Conservation (phyloP, 2,888 invertebrate species). For the Euclidia mi region DNA sequence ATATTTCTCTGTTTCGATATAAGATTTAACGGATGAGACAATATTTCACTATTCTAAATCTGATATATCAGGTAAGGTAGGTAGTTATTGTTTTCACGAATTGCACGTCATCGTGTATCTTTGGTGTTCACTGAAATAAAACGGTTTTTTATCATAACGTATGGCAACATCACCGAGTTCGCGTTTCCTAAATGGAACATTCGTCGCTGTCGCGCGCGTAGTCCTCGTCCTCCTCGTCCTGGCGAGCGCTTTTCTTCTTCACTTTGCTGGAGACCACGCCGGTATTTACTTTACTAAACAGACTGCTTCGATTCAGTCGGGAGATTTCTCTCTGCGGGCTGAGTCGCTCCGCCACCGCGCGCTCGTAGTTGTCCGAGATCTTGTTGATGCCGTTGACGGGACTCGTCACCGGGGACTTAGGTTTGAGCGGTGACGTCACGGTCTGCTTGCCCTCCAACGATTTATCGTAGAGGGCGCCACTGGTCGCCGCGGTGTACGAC, state of each 20-base stretch:
- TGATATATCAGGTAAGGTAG: conserved; percentile 52
- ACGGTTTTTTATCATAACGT: conserved; percentile 53
- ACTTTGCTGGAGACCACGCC: conserved; percentile 81
- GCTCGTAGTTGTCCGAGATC: conserved; percentile 87
- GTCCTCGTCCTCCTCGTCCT: conserved; percentile 85
- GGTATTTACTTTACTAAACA: conserved; percentile 85
- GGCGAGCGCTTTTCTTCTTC: conserved; percentile 68
- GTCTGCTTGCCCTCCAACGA: conserved; percentile 56
- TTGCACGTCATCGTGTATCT: conserved; percentile 72
- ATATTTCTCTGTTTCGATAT: conserved; percentile 79
- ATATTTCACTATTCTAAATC: conserved; percentile 62
- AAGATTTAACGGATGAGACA: conserved; percentile 65
- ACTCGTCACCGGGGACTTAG: conserved; percentile 75
- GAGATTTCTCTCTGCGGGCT: conserved; percentile 79
- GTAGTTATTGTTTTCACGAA: conserved; percentile 50
- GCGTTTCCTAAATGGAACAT: conserved; percentile 89
- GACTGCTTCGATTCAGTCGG: conserved; percentile 76
- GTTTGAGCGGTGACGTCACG: conserved; percentile 70
- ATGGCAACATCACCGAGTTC: conserved; percentile 56
- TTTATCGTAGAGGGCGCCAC: conserved; percentile 73
- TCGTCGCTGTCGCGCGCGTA: conserved; percentile 91
- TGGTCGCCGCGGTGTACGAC: conserved; percentile 80
- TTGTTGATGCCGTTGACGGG: conserved; percentile 85
- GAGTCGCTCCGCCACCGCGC: conserved; percentile 82
- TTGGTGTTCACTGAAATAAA: conserved; percentile 77